Conservation (phyloP, 2,888 invertebrate species). For the Leptinotarsa tumamoca region DNA sequence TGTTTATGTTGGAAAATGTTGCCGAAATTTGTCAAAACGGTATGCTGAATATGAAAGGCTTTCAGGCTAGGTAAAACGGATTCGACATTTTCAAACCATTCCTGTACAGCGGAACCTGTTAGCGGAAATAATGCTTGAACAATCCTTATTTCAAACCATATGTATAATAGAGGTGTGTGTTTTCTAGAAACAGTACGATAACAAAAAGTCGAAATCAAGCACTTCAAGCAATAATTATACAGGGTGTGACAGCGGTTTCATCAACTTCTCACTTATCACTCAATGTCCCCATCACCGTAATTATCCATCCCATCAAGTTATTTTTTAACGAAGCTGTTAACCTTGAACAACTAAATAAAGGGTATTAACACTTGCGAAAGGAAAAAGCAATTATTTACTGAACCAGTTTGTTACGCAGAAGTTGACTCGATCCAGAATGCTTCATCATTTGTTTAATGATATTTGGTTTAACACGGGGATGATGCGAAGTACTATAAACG, state of each 20-base stretch:
- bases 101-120: too few relatives aligned
- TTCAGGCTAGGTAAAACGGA: too few relatives aligned
- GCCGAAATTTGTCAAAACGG: too few relatives aligned
- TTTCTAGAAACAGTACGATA: too few relatives aligned
- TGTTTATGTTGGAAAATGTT: too few relatives aligned
- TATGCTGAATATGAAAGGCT: too few relatives aligned
- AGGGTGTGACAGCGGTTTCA: constrained; percentile 13
- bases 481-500: too few relatives aligned
- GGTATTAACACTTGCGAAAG: background rate
- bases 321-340: constrained; percentile 23
- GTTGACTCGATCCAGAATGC: background rate
- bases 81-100: too few relatives aligned
- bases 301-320: background rate
- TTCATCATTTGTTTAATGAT: background rate
- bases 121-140: too few relatives aligned
- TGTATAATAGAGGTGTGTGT: too few relatives aligned
- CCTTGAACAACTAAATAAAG: constrained; percentile 29
- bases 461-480: too few relatives aligned
- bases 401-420: constrained; percentile 11
- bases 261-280: constrained; percentile 6
- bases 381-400: background rate
- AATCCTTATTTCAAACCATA: too few relatives aligned
- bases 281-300: background rate
- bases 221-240: background rate
- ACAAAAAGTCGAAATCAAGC: background rate